Percentiles rank a stretch among this genome's conserved stretches.
Evolutionary conservation across 2,797 vertebrate species (phyloP).

Genomic region (Lagodon rhomboides): DNA sequence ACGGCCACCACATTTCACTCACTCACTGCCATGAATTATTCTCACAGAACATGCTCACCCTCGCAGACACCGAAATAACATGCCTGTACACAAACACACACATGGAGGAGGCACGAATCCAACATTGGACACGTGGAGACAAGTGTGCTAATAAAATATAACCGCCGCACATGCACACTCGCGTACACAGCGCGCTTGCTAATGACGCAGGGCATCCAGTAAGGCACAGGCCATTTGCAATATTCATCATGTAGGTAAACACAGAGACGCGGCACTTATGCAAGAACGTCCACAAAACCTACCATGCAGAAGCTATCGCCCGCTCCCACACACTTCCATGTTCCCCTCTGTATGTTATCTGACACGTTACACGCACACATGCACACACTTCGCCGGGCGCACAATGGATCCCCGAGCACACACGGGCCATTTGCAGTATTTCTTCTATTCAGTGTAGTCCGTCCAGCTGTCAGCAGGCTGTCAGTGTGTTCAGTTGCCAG

Average conservation of each 20-base stretch:
- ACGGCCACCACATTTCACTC: slow-evolving; percentile 78
- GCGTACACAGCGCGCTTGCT: neutral
- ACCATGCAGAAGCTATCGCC: neutral
- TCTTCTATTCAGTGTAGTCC: slow-evolving; percentile 73
- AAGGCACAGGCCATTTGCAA: slow-evolving; percentile 36
- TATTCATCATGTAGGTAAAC: slow-evolving; percentile 49
- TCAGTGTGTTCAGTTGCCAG: slow-evolving; percentile 75
- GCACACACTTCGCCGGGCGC: slow-evolving; percentile 48
- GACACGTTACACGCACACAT: slow-evolving; percentile 43
- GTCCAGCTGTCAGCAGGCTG: slow-evolving; percentile 81
- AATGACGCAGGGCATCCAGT: neutral
- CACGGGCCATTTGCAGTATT: slow-evolving; percentile 77
- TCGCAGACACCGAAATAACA: slow-evolving; percentile 8
- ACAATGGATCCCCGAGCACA: slow-evolving; percentile 65
- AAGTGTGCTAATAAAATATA: slow-evolving; percentile 31
- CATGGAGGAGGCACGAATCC: slow-evolving; percentile 13
- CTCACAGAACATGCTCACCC: slow-evolving; percentile 43
- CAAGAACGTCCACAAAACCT: slow-evolving; percentile 26
- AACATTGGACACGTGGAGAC: slow-evolving; percentile 11
- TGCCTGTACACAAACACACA: neutral
- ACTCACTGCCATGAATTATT: slow-evolving; percentile 81
- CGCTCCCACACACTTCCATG: slow-evolving; percentile 24
- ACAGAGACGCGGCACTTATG: neutral
- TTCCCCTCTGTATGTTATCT: slow-evolving; percentile 42
- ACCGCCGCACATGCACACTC: neutral